Conservation (phyloP, 2,113 vertebrate genomes). For the Myiopsitta monachus region DNA sequence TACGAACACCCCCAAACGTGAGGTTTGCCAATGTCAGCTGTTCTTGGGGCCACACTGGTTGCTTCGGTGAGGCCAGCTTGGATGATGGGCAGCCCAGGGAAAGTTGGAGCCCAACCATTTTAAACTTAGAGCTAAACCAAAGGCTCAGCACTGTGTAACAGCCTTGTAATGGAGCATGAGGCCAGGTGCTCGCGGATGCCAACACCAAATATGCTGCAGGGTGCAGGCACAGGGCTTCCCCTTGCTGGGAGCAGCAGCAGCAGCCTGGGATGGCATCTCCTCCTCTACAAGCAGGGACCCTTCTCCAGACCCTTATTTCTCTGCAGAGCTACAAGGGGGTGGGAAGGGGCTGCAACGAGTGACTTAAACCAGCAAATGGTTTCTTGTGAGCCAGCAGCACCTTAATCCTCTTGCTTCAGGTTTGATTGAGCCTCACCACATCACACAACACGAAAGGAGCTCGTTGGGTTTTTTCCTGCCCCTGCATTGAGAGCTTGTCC, state of each 20-base stretch:
- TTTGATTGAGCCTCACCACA: background rate
- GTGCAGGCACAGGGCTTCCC: background rate
- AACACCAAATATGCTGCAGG: background rate
- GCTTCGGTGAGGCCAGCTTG: background rate
- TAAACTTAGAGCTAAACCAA: background rate
- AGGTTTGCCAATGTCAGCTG: rapidly evolving
- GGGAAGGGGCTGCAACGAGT: background rate
- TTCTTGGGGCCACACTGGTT: background rate
- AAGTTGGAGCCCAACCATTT: background rate
- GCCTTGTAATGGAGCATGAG: rapidly evolving
- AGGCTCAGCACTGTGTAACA: background rate
- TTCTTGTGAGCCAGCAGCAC: background rate
- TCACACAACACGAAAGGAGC: background rate
- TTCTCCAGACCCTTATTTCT: background rate
- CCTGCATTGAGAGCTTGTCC: background rate
- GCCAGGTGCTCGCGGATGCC: background rate
- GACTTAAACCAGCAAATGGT: background rate
- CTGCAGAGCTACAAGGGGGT: background rate
- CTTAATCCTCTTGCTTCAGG: constrained; percentile 2
- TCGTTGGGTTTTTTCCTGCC: background rate
- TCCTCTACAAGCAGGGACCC: background rate
- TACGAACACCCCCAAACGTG: background rate
- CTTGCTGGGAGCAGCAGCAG: background rate
- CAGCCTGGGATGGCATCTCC: rapidly evolving
- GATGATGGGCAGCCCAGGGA: background rate